phyloP scores from a whole-genome alignment of 2,888 invertebrate genomes.

The Hirtodrosophila alboralis region DNA sequence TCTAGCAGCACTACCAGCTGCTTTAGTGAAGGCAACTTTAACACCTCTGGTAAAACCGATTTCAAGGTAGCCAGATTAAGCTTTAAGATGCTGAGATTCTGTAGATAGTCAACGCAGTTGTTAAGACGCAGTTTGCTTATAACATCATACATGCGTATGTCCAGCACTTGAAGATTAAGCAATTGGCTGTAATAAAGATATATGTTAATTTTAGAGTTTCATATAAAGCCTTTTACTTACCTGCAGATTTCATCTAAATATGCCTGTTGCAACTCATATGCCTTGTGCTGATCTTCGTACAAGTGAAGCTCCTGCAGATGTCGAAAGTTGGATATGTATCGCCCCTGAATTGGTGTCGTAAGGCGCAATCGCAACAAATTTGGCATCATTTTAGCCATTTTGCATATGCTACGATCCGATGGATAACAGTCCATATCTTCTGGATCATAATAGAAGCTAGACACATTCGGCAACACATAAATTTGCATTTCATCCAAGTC shows the following conservation, averaged over 20 bases:
- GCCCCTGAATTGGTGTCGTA: conserved; percentile 73
- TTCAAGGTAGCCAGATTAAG: conserved; percentile 76
- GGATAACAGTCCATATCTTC: conserved; percentile 74
- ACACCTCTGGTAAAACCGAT: conserved; percentile 61
- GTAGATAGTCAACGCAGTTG: conserved; percentile 64
- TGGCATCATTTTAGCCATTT: conserved; percentile 68
- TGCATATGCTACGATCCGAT: conserved; percentile 62
- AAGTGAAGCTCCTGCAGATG: conserved; percentile 72
- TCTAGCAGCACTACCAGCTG: conserved; percentile 74
- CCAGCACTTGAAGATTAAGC: conserved; percentile 63
- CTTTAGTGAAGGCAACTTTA: conserved; percentile 67
- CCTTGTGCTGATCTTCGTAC: conserved; percentile 74
- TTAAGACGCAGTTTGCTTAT: conserved; percentile 68
- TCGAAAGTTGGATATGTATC: conserved; percentile 63
- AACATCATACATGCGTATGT: conserved; percentile 72
- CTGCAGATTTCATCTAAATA: conserved; percentile 72
- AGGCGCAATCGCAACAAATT: conserved; percentile 67
- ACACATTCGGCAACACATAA: conserved; percentile 58
- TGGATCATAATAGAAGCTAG: conserved; percentile 64
- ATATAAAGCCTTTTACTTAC: conserved; percentile 21
- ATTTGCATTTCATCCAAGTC: conserved; percentile 71
- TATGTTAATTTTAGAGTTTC: background rate
- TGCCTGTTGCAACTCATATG: conserved; percentile 70
- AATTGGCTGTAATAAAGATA: conserved; percentile 43
- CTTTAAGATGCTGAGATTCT: conserved; percentile 67